Evolutionary conservation across 2,113 vertebrate genomes (phyloP).

Genomic region (Stomatorhinus ivindoensis): DNA sequence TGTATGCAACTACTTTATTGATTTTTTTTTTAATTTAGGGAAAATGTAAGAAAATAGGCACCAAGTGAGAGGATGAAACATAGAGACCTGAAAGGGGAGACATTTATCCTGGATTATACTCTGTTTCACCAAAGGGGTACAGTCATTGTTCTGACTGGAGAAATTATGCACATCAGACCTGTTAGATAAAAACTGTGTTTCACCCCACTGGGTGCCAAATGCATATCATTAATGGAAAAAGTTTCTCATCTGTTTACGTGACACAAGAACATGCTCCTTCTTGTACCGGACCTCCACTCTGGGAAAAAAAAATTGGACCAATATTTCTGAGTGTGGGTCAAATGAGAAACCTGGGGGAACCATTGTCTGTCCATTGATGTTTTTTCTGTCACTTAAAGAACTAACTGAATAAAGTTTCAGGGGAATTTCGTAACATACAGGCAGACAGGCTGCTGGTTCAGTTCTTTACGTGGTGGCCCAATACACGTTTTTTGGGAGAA

Average conservation of each 20-base stretch:
- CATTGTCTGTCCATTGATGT: neutral
- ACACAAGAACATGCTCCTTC: neutral
- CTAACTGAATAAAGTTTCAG: neutral
- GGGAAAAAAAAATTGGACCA: neutral
- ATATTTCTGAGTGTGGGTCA: neutral
- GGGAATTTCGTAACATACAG: neutral
- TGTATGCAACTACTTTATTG: neutral
- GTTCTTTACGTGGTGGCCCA: neutral
- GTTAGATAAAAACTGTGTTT: neutral
- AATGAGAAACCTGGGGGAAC: neutral
- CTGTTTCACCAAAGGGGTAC: neutral
- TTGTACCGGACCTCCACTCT: neutral
- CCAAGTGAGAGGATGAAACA: neutral
- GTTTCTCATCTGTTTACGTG: neutral
- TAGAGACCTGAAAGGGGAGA: neutral
- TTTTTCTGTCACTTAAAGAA: neutral
- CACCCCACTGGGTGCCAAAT: neutral
- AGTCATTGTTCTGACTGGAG: neutral
- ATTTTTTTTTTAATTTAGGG: neutral
- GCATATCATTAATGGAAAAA: neutral
- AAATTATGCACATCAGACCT: neutral
- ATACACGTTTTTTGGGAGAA: neutral
- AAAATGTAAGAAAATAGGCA: neutral
- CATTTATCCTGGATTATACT: neutral
- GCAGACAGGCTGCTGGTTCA: neutral